Evolutionary conservation across 2,888 invertebrate genomes (phyloP).

Genomic region (Drosophila austrosaltans): DNA sequence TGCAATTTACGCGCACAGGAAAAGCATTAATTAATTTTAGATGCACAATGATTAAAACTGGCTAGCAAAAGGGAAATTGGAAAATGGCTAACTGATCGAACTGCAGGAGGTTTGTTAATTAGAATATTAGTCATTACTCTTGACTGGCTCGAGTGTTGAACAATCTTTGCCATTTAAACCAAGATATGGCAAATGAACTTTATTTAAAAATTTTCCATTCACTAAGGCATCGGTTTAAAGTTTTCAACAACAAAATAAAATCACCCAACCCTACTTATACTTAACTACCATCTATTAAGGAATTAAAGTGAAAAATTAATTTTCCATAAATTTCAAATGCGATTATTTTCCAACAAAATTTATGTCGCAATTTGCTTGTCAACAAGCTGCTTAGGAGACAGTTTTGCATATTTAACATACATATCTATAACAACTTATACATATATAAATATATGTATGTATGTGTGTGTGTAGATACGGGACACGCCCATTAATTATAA

Average conservation of each 20-base stretch:
- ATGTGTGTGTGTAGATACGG: neutral
- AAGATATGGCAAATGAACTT: neutral
- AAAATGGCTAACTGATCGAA: conserved; percentile 30
- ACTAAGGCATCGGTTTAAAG: neutral
- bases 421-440: conserved; percentile 2
- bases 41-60: conserved; percentile 39
- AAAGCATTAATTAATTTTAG: conserved; percentile 45
- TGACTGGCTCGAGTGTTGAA: neutral
- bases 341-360: conserved; percentile 34
- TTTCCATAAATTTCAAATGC: conserved; percentile 36
- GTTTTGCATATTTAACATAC: conserved; percentile 7
- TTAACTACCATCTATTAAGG: neutral
- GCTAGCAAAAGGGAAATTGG: conserved; percentile 46
- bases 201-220: neutral
- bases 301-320: conserved; percentile 24
- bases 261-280: neutral
- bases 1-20: conserved; percentile 46
- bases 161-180: neutral
- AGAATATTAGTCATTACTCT: neutral
- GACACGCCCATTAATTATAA: conserved; percentile 54
- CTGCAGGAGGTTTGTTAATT: neutral
- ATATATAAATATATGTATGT: conserved; percentile 29
- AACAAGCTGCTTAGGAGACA: conserved; percentile 59
- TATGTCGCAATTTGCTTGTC: conserved; percentile 53
- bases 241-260: neutral